A percentile compares a stretch with the other conserved stretches of the same genome.
Evolutionary conservation across 2,113 vertebrate genomes (phyloP).

Genomic region (Sterna hirundo): DNA sequence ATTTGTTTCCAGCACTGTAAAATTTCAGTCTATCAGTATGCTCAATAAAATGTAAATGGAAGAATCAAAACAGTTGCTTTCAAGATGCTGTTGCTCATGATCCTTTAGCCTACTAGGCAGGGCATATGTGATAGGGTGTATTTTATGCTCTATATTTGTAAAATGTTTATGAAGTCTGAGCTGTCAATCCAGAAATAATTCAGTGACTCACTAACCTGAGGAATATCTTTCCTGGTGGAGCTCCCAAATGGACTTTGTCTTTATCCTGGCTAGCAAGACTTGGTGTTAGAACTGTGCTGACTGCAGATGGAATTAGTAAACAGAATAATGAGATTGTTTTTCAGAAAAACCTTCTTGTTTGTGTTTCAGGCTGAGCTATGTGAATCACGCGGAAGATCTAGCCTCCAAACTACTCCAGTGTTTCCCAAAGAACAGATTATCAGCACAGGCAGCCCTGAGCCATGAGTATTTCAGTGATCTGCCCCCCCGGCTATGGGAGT

Average conservation of each 20-base stretch:
- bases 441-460: slow-evolving; percentile 90
- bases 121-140: background rate
- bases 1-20: background rate
- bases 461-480: slow-evolving; percentile 95
- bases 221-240: background rate
- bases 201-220: background rate
- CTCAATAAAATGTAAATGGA: background rate
- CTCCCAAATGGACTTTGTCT: background rate
- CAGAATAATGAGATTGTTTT: background rate
- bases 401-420: slow-evolving; percentile 95
- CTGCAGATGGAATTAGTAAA: background rate
- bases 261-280: background rate
- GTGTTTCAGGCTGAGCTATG: slow-evolving; percentile 86
- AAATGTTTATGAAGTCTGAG: background rate
- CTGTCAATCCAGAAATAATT: background rate
- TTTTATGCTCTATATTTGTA: background rate
- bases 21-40: background rate
- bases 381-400: slow-evolving; percentile 94
- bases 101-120: background rate
- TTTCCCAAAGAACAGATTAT: slow-evolving; percentile 97
- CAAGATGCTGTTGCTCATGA: background rate
- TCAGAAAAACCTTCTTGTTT: slow-evolving; percentile 38
- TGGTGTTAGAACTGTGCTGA: background rate
- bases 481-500: slow-evolving; percentile 93
- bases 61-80: background rate